Percentiles rank a stretch among this genome's conserved stretches.
Evolutionary conservation across 2,888 invertebrate species (phyloP).

Genomic region (Poecilobothrus nobilitatus): DNA sequence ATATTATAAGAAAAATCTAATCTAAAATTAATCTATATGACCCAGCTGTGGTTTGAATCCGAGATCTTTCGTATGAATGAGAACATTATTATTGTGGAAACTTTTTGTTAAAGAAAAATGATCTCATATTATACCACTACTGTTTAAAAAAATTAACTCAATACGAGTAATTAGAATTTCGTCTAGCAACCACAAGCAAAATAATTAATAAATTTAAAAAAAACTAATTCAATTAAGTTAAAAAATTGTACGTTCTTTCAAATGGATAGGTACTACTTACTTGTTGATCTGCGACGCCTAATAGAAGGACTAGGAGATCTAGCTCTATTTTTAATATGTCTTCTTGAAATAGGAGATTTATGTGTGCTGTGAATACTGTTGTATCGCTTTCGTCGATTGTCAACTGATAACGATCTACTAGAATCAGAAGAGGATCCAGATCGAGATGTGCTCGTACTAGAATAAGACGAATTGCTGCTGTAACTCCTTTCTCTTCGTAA

Average conservation of each 20-base stretch:
- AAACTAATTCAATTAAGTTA: no score
- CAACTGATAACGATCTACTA: conserved; percentile 37
- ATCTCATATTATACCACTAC: no score
- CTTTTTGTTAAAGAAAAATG: no score
- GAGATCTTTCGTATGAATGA: background rate
- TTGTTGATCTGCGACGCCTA: conserved; percentile 36
- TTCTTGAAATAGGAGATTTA: conserved; percentile 32
- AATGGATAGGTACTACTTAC: no score
- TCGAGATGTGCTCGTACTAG: conserved; percentile 56
- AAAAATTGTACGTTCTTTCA: no score
- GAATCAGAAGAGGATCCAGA: conserved; percentile 59
- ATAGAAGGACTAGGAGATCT: conserved; percentile 36
- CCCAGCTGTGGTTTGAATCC: no score
- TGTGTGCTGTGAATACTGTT: conserved; percentile 30
- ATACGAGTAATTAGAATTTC: no score
- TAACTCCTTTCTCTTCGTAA: conserved; percentile 39
- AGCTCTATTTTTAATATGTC: conserved; percentile 28
- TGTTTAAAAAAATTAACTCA: no score
- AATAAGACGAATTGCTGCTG: conserved; percentile 41
- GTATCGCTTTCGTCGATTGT: conserved; percentile 37
- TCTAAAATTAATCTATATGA: no score
- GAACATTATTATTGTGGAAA: background rate
- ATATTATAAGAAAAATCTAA: no score
- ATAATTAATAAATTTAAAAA: conserved; percentile 1
- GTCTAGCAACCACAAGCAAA: background rate